Percentiles rank a stretch among this genome's conserved stretches.
Conservation (phyloP, 2,888 invertebrate species). For the Drosophila lutescens region DNA sequence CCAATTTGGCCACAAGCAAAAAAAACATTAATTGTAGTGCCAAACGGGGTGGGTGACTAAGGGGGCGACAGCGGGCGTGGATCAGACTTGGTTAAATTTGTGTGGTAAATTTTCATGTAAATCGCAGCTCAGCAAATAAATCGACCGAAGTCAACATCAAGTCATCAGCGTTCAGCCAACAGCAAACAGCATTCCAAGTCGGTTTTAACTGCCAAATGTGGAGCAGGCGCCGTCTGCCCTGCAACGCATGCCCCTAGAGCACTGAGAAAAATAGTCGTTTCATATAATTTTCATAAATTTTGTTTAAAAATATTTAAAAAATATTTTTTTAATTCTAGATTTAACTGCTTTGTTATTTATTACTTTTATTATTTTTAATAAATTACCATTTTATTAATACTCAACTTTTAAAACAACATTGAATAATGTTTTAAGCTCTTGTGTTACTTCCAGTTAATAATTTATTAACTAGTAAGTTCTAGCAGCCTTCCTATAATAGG, state of each 20-base stretch:
- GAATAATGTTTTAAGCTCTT: too few species aligned
- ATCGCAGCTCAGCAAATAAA: conserved; percentile 57
- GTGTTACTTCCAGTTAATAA: too few species aligned
- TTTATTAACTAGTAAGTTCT: too few species aligned
- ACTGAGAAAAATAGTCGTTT: neutral
- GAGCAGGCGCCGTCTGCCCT: conserved; percentile 34
- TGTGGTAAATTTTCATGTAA: conserved; percentile 47
- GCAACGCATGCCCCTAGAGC: conserved; percentile 7
- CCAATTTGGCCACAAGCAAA: conserved; percentile 44
- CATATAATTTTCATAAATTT: neutral
- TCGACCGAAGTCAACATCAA: conserved; percentile 53
- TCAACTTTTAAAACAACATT: too few species aligned
- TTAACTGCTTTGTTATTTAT: too few species aligned
- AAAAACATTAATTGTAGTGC: conserved; percentile 30
- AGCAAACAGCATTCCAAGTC: conserved; percentile 52
- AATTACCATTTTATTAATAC: too few species aligned
- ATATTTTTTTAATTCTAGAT: too few species aligned
- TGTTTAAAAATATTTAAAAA: too few species aligned
- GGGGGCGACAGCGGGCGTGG: neutral
- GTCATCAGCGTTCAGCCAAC: conserved; percentile 47
- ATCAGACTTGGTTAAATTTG: conserved; percentile 26
- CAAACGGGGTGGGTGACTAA: conserved; percentile 7
- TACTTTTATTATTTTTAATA: too few species aligned
- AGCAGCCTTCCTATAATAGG: too few species aligned
- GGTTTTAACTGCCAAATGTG: conserved; percentile 43